Conservation (phyloP, 2,888 invertebrate genomes). For the Oxycera nigricornis region DNA sequence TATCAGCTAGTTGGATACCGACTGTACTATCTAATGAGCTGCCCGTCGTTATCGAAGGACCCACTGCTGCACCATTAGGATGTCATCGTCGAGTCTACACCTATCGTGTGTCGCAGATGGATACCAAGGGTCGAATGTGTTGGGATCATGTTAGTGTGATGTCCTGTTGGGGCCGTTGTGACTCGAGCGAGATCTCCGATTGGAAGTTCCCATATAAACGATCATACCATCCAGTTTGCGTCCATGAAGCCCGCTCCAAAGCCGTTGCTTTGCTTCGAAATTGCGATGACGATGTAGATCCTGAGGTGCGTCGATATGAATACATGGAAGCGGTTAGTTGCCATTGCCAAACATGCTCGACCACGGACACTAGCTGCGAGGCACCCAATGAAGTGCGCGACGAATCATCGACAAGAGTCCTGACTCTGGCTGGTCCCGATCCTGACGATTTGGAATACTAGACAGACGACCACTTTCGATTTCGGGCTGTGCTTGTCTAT, state of each 20-base stretch:
- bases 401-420: constrained; percentile 54
- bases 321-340: constrained; percentile 82
- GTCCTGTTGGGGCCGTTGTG: constrained; percentile 84
- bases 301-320: constrained; percentile 75
- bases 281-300: constrained; percentile 77
- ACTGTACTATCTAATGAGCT: constrained; percentile 51
- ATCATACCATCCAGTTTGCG: constrained; percentile 85
- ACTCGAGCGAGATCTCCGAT: constrained; percentile 86
- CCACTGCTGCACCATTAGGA: constrained; percentile 65
- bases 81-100: constrained; percentile 73
- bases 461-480: background rate
- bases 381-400: constrained; percentile 62
- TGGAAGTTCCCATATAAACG: constrained; percentile 89
- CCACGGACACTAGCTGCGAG: constrained; percentile 75
- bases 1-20: constrained; percentile 47
- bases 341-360: constrained; percentile 74
- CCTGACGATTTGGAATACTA: constrained; percentile 57
- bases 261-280: constrained; percentile 71
- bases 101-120: constrained; percentile 68
- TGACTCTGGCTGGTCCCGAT: constrained; percentile 57
- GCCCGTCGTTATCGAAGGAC: constrained; percentile 56
- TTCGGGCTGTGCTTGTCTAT: background rate
- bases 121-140: constrained; percentile 69
- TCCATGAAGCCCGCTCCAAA: constrained; percentile 74
- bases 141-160: constrained; percentile 78